Base-by-base conservation (phyloP, 2,888 invertebrate species). In the Spodoptera exigua region DNA sequence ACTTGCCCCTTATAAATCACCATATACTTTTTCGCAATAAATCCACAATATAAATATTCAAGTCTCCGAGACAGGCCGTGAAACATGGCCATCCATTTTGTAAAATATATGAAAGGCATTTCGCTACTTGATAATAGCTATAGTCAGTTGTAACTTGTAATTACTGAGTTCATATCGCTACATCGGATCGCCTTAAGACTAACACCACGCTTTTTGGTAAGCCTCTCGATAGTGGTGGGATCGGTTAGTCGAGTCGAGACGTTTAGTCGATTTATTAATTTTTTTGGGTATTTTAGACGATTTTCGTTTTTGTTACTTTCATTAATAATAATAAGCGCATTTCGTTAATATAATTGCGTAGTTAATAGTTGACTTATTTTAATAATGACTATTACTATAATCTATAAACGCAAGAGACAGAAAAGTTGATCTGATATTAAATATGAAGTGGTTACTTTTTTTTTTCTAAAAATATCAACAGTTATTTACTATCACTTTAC, bases 31-130 rank as follows among this genome's bases (percentile, higher is more conserved):
- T 82, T 77, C 79, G 85, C 80, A 88, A 92, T 92, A 92, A 93
- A 93, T 93, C 88, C 86, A 89, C 90, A 89, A 89, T 92, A 92
- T 92, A 93, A 93, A 93, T 93, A 93, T 92, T 89, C 89, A 85
- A 84, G 83, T 78, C 82, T 81, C 1, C 78, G 81, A 85, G 83
- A 86, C 83, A 83, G 84, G 80, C 76, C 75, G 81, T 84, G 85
- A 84, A 83, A 86, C 77, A 82, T 79, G 84, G 85, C 90, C 90
- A 88, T 92, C 90, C 91, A 91, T 92, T 92, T 89, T 89, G 89
- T 92, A 89, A 92, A 92, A 92, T 92, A 92, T 93, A 93, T 92
- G 92, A 91, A 92, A 91, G 91, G 82, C 84, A 84, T 78, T 86
- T 43, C 82, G 92, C 91, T 93, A 94, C 93, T 93, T 93, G 91